Conservation (phyloP, 2,113 vertebrate genomes). For the Channa argus region DNA sequence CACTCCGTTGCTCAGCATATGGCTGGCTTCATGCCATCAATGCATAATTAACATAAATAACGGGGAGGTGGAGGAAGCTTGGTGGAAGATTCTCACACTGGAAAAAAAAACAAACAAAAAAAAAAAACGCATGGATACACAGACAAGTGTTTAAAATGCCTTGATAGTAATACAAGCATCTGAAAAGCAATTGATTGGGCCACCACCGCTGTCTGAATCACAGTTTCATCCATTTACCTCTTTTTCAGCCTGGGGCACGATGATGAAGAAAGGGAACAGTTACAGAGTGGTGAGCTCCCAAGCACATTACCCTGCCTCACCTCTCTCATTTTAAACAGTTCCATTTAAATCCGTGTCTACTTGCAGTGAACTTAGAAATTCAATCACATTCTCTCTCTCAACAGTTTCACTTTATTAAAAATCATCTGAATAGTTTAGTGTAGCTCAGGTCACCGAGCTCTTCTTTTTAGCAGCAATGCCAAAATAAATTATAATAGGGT, state of each 20-base stretch:
- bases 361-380: slow-evolving; percentile 2
- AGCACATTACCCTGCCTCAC: slow-evolving; percentile 33
- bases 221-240: slow-evolving; percentile 60
- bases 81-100: slow-evolving; percentile 13
- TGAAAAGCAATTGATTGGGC: slow-evolving; percentile 61
- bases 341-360: slow-evolving; percentile 10
- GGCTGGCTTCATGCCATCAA: slow-evolving; percentile 44
- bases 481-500: background rate
- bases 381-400: background rate
- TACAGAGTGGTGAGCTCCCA: slow-evolving; percentile 34
- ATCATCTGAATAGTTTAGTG: background rate
- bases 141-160: slow-evolving; percentile 64
- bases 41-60: slow-evolving; percentile 54
- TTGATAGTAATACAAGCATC: slow-evolving; percentile 37
- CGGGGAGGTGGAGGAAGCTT: background rate
- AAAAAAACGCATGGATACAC: background rate
- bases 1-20: slow-evolving; percentile 61
- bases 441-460: background rate
- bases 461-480: background rate
- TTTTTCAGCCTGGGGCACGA: slow-evolving; percentile 30
- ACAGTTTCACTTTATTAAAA: background rate
- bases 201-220: slow-evolving; percentile 46
- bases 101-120: slow-evolving; percentile 5
- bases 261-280: slow-evolving; percentile 52
- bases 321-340: slow-evolving; percentile 34